Base-by-base conservation (phyloP, 2,113 vertebrate species). In the Triplophysa tibetana region DNA sequence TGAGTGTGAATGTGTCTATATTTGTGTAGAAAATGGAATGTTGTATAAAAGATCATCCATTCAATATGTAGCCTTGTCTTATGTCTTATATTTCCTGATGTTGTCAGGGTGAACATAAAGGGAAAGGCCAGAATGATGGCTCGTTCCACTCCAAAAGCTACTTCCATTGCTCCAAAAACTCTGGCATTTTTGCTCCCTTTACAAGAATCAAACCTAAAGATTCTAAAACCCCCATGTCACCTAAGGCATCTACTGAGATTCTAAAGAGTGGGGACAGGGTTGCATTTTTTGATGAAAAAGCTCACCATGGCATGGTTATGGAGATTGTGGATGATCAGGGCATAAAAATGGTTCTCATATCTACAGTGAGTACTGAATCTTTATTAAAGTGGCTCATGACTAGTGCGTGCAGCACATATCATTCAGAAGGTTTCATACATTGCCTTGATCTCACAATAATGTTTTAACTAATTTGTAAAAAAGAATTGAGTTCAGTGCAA, bases 221-320 rank as follows among this genome's bases (percentile, higher is more conserved):
- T 67, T 0, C 70, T 60, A 62, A 29, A n/a, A 13, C 54, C 14
- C 13, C 8, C n/a, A 21, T 54, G 1, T 0, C 16, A 52, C 50
- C 13, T 2, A 24, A 66, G 2, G 50, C 68, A 0, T 66, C 80
- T 10, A 6, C 10, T 2, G 77, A 88, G 21, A 45, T 79, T 0
- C 88, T 94, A 0, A 52, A 14, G 5, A 65, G 85, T 4, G 95
- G 94, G n/a, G 95, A 96, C 0, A 90, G 93, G 0, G 90, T 96
- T 1, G 90, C 87, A 0, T 95, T 92, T 89, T 93, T 89, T 0
- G 60, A 89, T 0, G 11, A 63, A 0, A 56, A 85, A 0, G 67
- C 62, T 12, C 91, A 84, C 2, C 87, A 87, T 75, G 95, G 95
- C 13, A 88, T 94, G 80, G 93, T 94, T 6, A 77, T 95, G 86